phyloP scores from a whole-genome alignment of 2,797 vertebrate species.

The Otus scops region DNA sequence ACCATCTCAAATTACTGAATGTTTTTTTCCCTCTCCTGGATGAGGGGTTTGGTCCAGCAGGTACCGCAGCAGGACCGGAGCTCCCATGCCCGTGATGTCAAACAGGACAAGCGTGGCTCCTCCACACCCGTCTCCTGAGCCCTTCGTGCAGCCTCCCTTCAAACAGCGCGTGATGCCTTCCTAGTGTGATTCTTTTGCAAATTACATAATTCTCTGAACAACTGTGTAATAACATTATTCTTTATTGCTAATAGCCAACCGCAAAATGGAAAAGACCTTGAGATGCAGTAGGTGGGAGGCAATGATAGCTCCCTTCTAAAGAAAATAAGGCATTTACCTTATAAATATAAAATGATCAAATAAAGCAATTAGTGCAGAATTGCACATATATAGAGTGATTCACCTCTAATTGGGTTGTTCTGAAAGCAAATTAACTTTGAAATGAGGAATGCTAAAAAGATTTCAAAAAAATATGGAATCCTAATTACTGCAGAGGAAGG shows the following conservation, averaged over 20 bases:
- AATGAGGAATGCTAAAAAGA: conserved; percentile 30
- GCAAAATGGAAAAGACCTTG: conserved; percentile 13
- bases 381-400: conserved; percentile 26
- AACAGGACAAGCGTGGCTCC: not conserved
- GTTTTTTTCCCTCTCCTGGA: not conserved
- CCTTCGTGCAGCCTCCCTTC: not conserved
- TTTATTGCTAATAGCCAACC: not conserved
- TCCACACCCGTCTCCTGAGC: fast-evolving
- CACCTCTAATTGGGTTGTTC: conserved; percentile 44
- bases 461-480: not conserved
- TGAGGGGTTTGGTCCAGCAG: not conserved
- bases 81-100: fast-evolving
- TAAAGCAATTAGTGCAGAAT: conserved; percentile 33
- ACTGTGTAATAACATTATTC: not conserved
- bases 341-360: conserved; percentile 44
- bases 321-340: conserved; percentile 40
- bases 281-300: not conserved
- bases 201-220: not conserved
- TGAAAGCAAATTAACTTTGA: conserved; percentile 47
- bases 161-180: fast-evolving
- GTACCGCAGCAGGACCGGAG: fast-evolving
- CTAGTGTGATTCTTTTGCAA: not conserved
- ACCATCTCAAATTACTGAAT: fast-evolving
- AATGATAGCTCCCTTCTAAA: not conserved
- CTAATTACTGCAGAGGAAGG: not conserved